Conservation (phyloP, 2,113 vertebrate species). For the Genyomyrus donnyi region DNA sequence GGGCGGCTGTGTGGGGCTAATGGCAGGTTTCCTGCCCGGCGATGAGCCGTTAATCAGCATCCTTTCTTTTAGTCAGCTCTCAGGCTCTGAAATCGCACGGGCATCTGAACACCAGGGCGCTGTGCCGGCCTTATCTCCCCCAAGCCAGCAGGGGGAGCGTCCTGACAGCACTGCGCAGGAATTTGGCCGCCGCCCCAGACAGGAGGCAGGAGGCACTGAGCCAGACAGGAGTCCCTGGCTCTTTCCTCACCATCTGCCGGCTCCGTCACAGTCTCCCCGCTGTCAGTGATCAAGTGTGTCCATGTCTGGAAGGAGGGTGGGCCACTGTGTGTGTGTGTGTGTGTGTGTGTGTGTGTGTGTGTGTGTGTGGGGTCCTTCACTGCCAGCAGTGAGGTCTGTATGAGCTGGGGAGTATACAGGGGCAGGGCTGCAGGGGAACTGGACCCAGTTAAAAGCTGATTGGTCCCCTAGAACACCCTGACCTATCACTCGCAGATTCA, state of each 20-base stretch:
- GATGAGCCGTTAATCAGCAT: background rate
- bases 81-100: background rate
- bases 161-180: background rate
- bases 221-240: constrained; percentile 2
- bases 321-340: background rate
- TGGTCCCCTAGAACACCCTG: background rate
- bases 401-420: background rate
- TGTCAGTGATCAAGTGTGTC: background rate
- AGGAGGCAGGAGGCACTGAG: background rate
- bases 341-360: no score
- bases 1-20: background rate
- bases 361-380: no score
- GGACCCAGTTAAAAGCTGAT: background rate
- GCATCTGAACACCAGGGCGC: background rate
- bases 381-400: background rate
- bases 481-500: background rate
- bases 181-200: background rate
- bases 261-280: background rate
- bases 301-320: background rate
- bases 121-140: background rate
- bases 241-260: background rate
- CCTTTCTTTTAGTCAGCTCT: background rate
- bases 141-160: background rate
- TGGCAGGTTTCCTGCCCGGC: background rate
- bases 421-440: background rate